Base-by-base conservation (phyloP, 2,888 invertebrate species). In the Ectemnius continuus region DNA sequence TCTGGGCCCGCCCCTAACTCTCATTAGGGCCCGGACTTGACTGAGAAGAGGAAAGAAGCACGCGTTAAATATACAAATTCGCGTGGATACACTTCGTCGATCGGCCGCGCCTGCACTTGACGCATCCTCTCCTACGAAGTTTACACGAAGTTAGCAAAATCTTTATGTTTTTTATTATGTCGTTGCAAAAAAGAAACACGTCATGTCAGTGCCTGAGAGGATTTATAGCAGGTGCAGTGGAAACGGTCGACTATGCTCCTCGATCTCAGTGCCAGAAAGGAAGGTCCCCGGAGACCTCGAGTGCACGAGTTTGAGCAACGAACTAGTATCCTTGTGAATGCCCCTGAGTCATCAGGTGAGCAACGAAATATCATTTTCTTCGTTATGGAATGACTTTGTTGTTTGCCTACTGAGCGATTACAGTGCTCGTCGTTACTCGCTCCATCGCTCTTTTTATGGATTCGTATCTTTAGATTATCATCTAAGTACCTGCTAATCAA, bases 1-100 rank as follows among this genome's bases (percentile, higher is more conserved):
- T 93, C 78, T 93, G 93, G 92, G 92, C 93, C 88, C 91, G 93
- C 88, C 92, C 92, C 89, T 89, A 85, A 88, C 82, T 77, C 73
- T 79, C 65, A 75, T 78, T 82, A 79, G 81, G 75, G 80, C 80
- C 67, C 68, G 76, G 80, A 81, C 77, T 75, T 78, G 79, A 79
- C 72, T 70, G 78, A 72, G 56, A 64, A 73, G 69, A 76, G 69
- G 72, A 73, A 67, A 80, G 73, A 75, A 68, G 72, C 69, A 75
- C 71, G 66, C 70, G 73, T 64, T 69, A 61, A 79, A 73, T 60
- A 75, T 62, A 61, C 73, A 66, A 79, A 73, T 62, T 73, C 73
- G 75, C 73, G 77, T 71, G 79, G 73, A 72, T 69, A 67, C 67
- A 68, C 67, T 76, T 78, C 75, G 73, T 81, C 80, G 78, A 73